Percentiles rank a stretch among this genome's conserved stretches.
Conservation (phyloP, 2,113 vertebrate genomes). For the Phodopus roborovskii region DNA sequence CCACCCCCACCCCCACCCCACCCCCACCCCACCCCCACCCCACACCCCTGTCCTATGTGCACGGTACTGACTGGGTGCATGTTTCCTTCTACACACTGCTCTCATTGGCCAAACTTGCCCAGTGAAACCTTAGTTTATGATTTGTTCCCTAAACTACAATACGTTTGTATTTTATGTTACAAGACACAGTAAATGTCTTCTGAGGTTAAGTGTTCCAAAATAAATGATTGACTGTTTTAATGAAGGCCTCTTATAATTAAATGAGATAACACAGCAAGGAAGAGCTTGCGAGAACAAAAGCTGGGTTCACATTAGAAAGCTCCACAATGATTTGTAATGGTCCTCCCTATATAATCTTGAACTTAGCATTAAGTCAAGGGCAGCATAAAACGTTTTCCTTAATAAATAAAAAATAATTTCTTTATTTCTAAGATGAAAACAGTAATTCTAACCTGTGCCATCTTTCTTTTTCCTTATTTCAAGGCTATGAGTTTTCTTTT, state of each 20-base stretch:
- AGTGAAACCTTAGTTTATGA: constrained; percentile 41
- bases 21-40: not conserved
- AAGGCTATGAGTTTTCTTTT: constrained; percentile 68
- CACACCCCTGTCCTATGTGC: not conserved
- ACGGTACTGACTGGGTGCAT: constrained; percentile 8
- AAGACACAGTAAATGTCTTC: constrained; percentile 74
- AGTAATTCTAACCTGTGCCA: constrained; percentile 63
- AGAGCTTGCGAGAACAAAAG: constrained; percentile 66
- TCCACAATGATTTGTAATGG: constrained; percentile 59
- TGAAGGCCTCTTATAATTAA: constrained; percentile 74
- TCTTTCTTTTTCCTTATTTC: constrained; percentile 68
- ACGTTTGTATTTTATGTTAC: constrained; percentile 33
- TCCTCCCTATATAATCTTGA: not conserved
- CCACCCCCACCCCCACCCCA: no score
- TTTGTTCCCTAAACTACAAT: constrained; percentile 58
- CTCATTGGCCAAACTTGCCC: not conserved
- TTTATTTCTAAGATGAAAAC: constrained; percentile 71
- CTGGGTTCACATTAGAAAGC: constrained; percentile 51
- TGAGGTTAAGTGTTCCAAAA: constrained; percentile 66
- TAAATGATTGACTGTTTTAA: constrained; percentile 71
- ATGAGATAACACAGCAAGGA: constrained; percentile 19
- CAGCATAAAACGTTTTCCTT: not conserved
- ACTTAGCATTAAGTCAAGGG: constrained; percentile 45
- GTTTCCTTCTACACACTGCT: constrained; percentile 18
- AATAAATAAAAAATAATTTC: constrained; percentile 60